phyloP scores from a whole-genome alignment of 1,140 invertebrate species.

The Cydia splendana region DNA sequence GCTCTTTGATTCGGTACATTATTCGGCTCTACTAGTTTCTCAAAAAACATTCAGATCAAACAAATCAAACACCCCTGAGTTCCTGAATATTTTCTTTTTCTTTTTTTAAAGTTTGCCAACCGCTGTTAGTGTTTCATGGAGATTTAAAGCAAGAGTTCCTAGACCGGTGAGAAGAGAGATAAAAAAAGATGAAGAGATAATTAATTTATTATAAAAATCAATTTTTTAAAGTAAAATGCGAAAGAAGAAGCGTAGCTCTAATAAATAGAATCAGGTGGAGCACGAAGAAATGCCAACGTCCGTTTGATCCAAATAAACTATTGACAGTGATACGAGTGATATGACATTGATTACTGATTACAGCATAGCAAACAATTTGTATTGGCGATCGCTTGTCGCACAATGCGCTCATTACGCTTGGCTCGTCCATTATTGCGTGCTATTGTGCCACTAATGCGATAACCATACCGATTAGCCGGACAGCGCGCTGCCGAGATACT shows the following conservation, averaged over 20 bases:
- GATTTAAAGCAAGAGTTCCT: no score
- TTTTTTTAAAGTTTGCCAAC: no score
- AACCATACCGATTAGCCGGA: constrained; percentile 22
- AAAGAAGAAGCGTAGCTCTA: background rate
- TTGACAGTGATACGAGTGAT: background rate
- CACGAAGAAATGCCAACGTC: background rate
- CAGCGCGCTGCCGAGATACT: background rate
- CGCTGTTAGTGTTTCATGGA: no score
- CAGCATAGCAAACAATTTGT: constrained; percentile 20
- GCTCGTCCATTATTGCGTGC: constrained; percentile 13
- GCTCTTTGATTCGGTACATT: no score
- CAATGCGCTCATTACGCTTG: constrained; percentile 19
- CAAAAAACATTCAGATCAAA: no score
- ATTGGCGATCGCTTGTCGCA: constrained; percentile 15
- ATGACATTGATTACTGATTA: constrained; percentile 18
- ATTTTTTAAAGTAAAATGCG: no score
- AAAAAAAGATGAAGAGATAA: no score
- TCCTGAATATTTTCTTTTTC: no score
- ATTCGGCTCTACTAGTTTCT: no score
- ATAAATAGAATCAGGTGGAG: background rate
- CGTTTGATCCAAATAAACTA: background rate
- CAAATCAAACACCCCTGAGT: no score
- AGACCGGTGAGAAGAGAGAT: no score
- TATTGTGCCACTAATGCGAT: constrained; percentile 5
- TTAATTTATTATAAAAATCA: no score